A percentile compares a stretch with the other conserved stretches of the same genome.
phyloP scores from a whole-genome alignment of 2,888 invertebrate species.

The Diogma glabrata region DNA sequence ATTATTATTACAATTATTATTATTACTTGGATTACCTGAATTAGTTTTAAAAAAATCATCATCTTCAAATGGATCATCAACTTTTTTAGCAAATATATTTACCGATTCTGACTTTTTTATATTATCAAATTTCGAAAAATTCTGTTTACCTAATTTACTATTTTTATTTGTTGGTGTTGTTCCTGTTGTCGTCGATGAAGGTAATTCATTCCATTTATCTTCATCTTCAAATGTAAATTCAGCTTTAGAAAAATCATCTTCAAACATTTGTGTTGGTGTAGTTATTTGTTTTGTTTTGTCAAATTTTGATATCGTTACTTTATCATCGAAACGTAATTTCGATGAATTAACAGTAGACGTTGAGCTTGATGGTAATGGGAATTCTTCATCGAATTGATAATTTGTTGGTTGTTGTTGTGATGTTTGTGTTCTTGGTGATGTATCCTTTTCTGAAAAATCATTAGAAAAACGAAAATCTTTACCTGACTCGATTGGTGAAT shows the following conservation, averaged over 20 bases:
- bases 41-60: constrained; percentile 65
- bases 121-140: constrained; percentile 41
- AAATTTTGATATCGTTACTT: constrained; percentile 45
- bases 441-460: constrained; percentile 45
- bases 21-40: constrained; percentile 13
- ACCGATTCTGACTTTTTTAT: constrained; percentile 82
- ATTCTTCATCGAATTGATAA: constrained; percentile 17
- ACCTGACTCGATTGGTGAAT: constrained; percentile 27
- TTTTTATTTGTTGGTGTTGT: constrained; percentile 27
- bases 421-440: constrained; percentile 18
- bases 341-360: constrained; percentile 24
- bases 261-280: constrained; percentile 29
- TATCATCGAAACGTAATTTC: constrained; percentile 53
- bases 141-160: constrained; percentile 35
- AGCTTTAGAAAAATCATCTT: constrained; percentile 47
- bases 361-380: constrained; percentile 15
- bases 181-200: constrained; percentile 13
- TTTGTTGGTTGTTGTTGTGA: constrained; percentile 24
- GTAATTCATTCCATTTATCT: constrained; percentile 28
- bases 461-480: constrained; percentile 43
- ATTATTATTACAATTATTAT: constrained; percentile 2
- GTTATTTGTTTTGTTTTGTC: constrained; percentile 14
- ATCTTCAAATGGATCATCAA: constrained; percentile 82
- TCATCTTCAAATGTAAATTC: constrained; percentile 35
- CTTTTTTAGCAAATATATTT: constrained; percentile 76